Base-by-base conservation (phyloP, 2,113 vertebrate species). In the Leucosticte australis region DNA sequence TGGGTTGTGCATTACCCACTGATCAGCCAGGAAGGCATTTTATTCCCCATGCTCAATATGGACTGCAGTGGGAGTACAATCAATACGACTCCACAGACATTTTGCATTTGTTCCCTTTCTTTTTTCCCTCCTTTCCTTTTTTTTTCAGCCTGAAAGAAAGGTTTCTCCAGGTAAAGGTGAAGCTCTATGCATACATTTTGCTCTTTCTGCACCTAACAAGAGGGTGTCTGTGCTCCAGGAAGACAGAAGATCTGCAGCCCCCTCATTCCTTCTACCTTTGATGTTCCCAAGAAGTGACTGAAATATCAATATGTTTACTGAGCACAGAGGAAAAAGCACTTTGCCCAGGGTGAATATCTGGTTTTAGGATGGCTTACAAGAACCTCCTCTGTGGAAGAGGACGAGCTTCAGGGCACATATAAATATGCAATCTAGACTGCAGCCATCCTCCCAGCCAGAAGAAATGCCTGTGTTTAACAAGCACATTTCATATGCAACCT, bases 291-390 rank as follows among this genome's bases (percentile, higher is more conserved):
- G 88, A 78, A 89, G 67, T 87, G 83, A 69, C 74, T 89, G 89
- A 93, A 95, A 91, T 96, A 95, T 65, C 92, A 95, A 92, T 90
- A 95, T 89, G 53, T 90, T 96, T 95, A 85, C 74, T 69, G 83
- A 95, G 49, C 47, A 91, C 2, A 91, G 90, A 87, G 80, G 83
- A 63, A 91, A 96, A 90, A 59, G 37, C 77, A n/a, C 80, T 73
- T 95, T 4, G 83, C 85, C 35, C 42, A 49, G 56, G 93, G 87
- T 89, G 71, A 91, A 95, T 53, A 91, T 95, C 83, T 79, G 50
- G 47, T 46, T 84, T 91, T 96, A 89, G 78, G 50, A 89, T 60
- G 65, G 49, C 67, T 96, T 82, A 86, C 62, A 91, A 93, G 92
- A 63, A 90, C 75, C 50, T 60, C 46, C 77, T 52, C 44, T 56